Base-by-base conservation (phyloP, 2,113 vertebrate species). In the Azemiops feae region DNA sequence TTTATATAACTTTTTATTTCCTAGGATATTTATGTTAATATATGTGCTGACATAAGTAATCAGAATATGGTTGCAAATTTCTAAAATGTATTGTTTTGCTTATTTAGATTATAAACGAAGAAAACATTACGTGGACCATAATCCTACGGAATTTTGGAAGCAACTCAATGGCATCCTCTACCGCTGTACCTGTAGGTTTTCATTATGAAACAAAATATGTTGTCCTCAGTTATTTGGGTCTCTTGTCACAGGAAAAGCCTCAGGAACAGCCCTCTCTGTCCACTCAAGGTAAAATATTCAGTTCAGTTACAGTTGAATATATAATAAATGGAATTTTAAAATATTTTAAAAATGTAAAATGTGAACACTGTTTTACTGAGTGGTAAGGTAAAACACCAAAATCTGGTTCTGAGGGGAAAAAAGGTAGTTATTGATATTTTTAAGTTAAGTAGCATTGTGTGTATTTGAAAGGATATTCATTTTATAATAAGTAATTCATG, bases 131-230 rank as follows among this genome's bases (percentile, higher is more conserved):
- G 86, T 55, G 89, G 45, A 89, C 94, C 85, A 1, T 90, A 91
- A 92, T 27, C 92, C 16, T 92, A 2, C 52, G 93, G 94, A 43
- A 1, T 57, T 10, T 30, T 91, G 52, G 92, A 89, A 88, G 95
- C 88, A 95, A 43, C 88, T 96, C 89, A 23, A 98, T 98, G 98
- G 98, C 98, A 96, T 97, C 98, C 92, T 96, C 97, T 86, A 50
- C 97, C 96, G 94, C 97, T 39, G 97, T 99, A 98, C 98, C 98
- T 98, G 98, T 97, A 96, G 98, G 98, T 96, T 99, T 99, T 96
- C 98, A 98, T 96, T 99, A 98, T 95, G 99, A 99, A 97, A 99
- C 99, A 94, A 98, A 98, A 94, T 99, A 98, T 22, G 97, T 99
- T 50, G 98, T 99, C 95, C 99, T 99, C 96, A 98, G 97, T 97